A percentile compares a stretch with the other conserved stretches of the same genome.
These are phyloP conservation scores for Bufotes viridis DNA, from an alignment of 2,797 vertebrate genomes.

Conservation along the genomic window DNA sequence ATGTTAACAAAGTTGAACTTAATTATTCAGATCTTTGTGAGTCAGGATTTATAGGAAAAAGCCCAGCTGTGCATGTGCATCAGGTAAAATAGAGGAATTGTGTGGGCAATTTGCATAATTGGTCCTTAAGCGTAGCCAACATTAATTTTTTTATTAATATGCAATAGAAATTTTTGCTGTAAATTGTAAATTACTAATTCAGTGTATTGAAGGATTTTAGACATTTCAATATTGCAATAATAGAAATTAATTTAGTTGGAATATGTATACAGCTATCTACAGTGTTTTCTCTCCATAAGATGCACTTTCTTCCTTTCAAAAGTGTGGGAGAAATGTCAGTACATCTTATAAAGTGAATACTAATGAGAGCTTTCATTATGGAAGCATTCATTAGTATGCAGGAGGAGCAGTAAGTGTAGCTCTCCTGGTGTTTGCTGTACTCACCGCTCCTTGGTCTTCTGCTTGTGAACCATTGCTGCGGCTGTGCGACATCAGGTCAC, in stretches of 20 bases:
- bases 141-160: conserved; percentile 2
- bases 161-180: background rate
- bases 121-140: conserved; percentile 5
- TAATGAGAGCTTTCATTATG: no score
- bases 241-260: background rate
- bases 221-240: background rate
- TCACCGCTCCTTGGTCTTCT: no score
- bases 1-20: conserved; percentile 46
- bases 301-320: no score
- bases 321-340: no score
- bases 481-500: no score
- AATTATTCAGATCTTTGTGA: conserved; percentile 55
- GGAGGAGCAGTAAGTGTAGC: no score
- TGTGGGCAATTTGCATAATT: conserved; percentile 40
- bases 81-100: conserved; percentile 37
- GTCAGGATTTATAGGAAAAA: conserved; percentile 41
- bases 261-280: no score
- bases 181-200: background rate
- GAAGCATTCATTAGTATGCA: no score
- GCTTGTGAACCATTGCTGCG: no score
- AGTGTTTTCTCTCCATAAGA: no score
- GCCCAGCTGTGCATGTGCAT: conserved; percentile 41
- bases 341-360: no score
- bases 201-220: background rate
- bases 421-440: no score